Conservation (phyloP, 2,797 vertebrate genomes). For the Ctenosaura bakeri region DNA sequence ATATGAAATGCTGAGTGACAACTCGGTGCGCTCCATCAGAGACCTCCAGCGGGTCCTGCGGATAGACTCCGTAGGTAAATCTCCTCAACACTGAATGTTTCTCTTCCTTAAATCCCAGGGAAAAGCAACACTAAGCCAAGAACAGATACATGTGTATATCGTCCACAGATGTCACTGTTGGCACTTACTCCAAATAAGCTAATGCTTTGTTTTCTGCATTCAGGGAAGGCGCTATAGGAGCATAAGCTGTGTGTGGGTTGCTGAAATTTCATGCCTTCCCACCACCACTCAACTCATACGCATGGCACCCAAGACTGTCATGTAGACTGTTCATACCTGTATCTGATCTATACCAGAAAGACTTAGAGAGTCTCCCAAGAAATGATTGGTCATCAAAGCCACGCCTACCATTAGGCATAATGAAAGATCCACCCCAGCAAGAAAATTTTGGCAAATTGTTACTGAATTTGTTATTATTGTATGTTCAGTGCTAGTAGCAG, state of each 20-base stretch:
- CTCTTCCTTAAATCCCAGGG: conserved; percentile 8
- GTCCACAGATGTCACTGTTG: conserved; percentile 18
- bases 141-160: conserved; percentile 6
- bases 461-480: background rate
- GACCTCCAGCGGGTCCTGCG: conserved; percentile 90
- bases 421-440: background rate
- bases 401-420: background rate
- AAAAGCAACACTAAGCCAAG: background rate
- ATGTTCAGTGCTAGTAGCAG: no score
- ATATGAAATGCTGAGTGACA: conserved; percentile 89
- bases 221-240: background rate
- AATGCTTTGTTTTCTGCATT: conserved; percentile 33
- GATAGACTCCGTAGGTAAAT: conserved; percentile 92
- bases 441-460: background rate
- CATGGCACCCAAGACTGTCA: background rate
- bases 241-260: background rate
- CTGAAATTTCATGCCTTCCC: no score
- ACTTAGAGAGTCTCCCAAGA: background rate
- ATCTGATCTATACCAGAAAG: background rate
- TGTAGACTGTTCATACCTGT: background rate
- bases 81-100: conserved; percentile 60
- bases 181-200: conserved; percentile 1
- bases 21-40: conserved; percentile 89
- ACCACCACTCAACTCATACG: background rate
- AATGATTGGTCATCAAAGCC: background rate